Evolutionary conservation across 2,888 invertebrate species (phyloP).

Genomic region (Oxystoma pomonae): DNA sequence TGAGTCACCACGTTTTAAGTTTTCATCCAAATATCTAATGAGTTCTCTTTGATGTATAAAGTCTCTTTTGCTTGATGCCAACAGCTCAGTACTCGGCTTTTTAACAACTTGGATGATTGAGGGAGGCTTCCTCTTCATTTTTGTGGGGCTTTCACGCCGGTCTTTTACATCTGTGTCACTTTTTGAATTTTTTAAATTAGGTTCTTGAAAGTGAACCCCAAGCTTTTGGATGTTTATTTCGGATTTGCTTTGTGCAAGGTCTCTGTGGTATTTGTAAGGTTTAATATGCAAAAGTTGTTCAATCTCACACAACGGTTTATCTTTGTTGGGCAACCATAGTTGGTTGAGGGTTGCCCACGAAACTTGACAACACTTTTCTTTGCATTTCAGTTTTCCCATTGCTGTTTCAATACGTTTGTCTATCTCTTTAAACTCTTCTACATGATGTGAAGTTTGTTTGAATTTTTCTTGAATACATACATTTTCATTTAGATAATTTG

Average conservation of each 20-base stretch:
- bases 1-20: constrained; percentile 13
- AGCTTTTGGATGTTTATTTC: constrained; percentile 10
- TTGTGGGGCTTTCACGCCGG: neutral
- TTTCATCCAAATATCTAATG: constrained; percentile 10
- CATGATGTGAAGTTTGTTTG: neutral
- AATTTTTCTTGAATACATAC: neutral
- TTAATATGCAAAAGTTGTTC: constrained; percentile 1
- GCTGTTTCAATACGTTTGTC: neutral
- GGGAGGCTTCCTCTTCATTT: neutral
- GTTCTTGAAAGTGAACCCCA: constrained; percentile 5
- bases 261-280: constrained; percentile 11
- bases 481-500: no score
- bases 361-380: neutral
- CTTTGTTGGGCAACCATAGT: neutral
- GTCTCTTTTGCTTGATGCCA: neutral
- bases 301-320: neutral
- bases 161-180: constrained; percentile 9
- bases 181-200: constrained; percentile 10
- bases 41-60: constrained; percentile 5
- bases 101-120: constrained; percentile 4
- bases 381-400: neutral
- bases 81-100: constrained; percentile 4
- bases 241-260: constrained; percentile 3
- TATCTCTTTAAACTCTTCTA: neutral
- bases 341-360: neutral